phyloP scores from a whole-genome alignment of 2,797 vertebrate species.

The Muscicapa comitata region DNA sequence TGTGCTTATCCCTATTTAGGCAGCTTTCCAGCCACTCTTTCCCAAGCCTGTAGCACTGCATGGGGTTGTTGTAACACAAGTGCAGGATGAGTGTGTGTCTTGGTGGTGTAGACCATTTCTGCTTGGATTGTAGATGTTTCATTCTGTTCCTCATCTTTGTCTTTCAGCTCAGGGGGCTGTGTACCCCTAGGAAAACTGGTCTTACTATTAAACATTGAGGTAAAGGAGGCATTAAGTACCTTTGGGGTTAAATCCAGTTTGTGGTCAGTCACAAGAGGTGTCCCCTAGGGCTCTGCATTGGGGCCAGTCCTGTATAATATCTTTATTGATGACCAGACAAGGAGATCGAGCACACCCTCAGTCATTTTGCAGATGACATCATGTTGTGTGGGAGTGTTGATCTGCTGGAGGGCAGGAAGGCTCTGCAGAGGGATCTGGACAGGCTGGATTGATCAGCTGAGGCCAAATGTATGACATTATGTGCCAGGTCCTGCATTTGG shows the following conservation, averaged over 20 bases:
- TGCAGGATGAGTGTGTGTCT: background rate
- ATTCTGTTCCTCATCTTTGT: background rate
- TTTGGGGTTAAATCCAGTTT: background rate
- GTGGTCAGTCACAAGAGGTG: background rate
- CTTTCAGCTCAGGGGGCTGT: background rate
- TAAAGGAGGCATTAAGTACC: background rate
- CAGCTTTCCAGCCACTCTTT: background rate
- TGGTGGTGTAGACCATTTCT: background rate
- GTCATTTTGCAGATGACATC: background rate
- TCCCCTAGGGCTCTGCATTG: background rate
- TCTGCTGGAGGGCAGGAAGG: background rate
- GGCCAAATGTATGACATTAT: fast-evolving
- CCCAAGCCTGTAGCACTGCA: background rate
- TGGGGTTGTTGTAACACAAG: background rate
- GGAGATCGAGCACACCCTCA: fast-evolving
- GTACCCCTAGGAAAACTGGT: background rate
- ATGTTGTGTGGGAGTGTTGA: background rate
- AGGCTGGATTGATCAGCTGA: background rate
- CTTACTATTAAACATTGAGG: background rate
- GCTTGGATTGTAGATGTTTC: background rate
- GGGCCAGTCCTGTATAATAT: background rate
- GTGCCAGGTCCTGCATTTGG: background rate
- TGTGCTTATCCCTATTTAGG: background rate
- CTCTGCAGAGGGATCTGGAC: background rate
- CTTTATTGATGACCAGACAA: background rate